These are phyloP conservation scores for Spondyliosoma cantharus DNA, from an alignment of 2,797 vertebrate genomes.

Conservation along the genomic window DNA sequence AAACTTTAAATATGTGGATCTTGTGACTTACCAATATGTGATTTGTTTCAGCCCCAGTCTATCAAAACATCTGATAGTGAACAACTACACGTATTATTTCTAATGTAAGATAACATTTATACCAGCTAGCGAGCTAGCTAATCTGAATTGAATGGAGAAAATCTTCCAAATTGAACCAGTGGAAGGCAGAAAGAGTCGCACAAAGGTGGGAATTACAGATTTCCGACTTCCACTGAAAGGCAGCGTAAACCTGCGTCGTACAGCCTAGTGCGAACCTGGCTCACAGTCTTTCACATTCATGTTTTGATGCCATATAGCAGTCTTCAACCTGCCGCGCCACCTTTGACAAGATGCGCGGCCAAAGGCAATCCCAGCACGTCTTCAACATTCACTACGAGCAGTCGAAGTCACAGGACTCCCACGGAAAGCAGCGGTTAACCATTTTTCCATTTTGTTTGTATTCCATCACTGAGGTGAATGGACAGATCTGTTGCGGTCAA, in stretches of 20 bases:
- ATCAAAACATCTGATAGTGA: background rate
- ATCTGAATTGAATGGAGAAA: background rate
- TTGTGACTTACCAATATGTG: background rate
- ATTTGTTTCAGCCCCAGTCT: background rate
- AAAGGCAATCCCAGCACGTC: slow-evolving; percentile 61
- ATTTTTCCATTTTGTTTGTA: slow-evolving; percentile 67
- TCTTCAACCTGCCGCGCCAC: slow-evolving; percentile 55
- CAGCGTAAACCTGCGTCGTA: slow-evolving; percentile 40
- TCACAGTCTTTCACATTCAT: slow-evolving; percentile 76
- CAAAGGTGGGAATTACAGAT: slow-evolving; percentile 7
- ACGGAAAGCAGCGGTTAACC: slow-evolving; percentile 64
- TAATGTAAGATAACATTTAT: background rate
- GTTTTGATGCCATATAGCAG: slow-evolving; percentile 63
- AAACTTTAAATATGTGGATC: background rate
- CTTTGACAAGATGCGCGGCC: slow-evolving; percentile 42
- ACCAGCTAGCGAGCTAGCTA: background rate
- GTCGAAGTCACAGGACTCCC: slow-evolving; percentile 62
- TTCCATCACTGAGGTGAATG: slow-evolving; percentile 69
- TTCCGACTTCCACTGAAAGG: slow-evolving; percentile 41
- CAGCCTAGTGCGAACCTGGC: slow-evolving; percentile 39
- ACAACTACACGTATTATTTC: background rate
- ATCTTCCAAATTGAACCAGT: background rate
- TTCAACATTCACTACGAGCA: slow-evolving; percentile 61
- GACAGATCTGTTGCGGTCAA: slow-evolving; percentile 60
- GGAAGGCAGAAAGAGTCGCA: background rate